A percentile compares a stretch with the other conserved stretches of the same genome.
These are phyloP conservation scores for Vireo altiloquus DNA, from an alignment of 2,113 vertebrate species.

Conservation along the genomic window DNA sequence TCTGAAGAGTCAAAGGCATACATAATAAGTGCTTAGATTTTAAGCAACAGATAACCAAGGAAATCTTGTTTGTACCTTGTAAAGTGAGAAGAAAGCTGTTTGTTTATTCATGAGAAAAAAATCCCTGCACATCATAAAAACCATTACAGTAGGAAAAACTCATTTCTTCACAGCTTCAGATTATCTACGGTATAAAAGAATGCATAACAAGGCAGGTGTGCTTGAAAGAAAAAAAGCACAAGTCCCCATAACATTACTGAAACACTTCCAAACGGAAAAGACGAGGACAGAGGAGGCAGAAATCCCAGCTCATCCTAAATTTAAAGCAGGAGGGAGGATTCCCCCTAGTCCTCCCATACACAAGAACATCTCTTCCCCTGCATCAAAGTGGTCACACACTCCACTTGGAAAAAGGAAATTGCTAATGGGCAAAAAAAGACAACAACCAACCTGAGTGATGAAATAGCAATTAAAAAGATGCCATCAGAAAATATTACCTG, in stretches of 20 bases:
- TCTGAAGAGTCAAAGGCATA: neutral
- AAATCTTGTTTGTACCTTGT: neutral
- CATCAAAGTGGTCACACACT: neutral
- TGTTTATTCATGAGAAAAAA: neutral
- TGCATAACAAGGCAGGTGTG: neutral
- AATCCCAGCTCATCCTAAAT: neutral
- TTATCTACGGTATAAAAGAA: neutral
- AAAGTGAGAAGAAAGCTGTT: neutral
- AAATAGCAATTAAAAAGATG: slow-evolving; percentile 53
- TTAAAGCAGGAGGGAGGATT: neutral
- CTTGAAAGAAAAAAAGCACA: neutral
- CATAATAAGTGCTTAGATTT: neutral
- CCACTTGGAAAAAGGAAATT: neutral
- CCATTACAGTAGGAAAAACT: neutral
- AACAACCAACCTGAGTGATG: neutral
- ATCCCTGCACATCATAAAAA: neutral
- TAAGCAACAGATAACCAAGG: neutral
- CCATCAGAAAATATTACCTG: slow-evolving; percentile 15
- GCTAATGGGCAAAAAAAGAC: neutral
- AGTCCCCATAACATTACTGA: neutral
- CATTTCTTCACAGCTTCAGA: neutral
- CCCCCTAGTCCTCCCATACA: neutral
- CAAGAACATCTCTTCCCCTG: neutral
- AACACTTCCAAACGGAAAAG: neutral
- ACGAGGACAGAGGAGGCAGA: neutral